Conservation (phyloP, 2,113 vertebrate species). For the Podarcis raffonei region DNA sequence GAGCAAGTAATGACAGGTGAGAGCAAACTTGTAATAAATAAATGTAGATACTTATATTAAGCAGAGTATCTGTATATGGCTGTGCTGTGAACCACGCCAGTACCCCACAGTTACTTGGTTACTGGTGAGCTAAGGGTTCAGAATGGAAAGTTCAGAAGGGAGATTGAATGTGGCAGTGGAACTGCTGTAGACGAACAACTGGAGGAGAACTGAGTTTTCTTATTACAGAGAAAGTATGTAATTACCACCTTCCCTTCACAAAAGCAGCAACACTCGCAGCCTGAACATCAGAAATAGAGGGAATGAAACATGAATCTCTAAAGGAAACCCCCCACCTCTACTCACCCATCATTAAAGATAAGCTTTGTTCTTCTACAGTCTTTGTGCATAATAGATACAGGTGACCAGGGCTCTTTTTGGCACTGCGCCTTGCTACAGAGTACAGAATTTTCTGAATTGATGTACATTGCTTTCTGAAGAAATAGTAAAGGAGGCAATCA, state of each 20-base stretch:
- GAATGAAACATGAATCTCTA: neutral
- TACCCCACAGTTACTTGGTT: too few relatives aligned
- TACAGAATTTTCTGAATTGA: constrained; percentile 70
- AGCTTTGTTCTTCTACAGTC: constrained; percentile 80
- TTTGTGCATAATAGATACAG: constrained; percentile 68
- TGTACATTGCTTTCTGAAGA: constrained; percentile 76
- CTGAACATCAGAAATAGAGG: neutral
- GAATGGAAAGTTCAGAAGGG: too few relatives aligned
- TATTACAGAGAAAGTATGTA: too few relatives aligned
- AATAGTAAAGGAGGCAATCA: constrained; percentile 58
- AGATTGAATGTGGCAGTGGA: too few relatives aligned
- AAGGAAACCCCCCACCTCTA: constrained; percentile 22
- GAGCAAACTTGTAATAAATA: neutral
- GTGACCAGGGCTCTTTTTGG: constrained; percentile 77
- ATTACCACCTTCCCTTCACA: too few relatives aligned
- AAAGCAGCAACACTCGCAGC: neutral
- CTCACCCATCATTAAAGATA: constrained; percentile 81
- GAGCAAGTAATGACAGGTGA: neutral
- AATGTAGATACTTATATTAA: too few relatives aligned
- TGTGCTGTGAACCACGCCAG: too few relatives aligned
- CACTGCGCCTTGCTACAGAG: constrained; percentile 74
- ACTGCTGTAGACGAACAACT: too few relatives aligned
- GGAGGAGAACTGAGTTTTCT: too few relatives aligned
- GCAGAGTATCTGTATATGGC: too few relatives aligned
- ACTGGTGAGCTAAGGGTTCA: too few relatives aligned